Evolutionary conservation across 1,140 invertebrate genomes (phyloP).

Genomic region (Lucilia sericata): DNA sequence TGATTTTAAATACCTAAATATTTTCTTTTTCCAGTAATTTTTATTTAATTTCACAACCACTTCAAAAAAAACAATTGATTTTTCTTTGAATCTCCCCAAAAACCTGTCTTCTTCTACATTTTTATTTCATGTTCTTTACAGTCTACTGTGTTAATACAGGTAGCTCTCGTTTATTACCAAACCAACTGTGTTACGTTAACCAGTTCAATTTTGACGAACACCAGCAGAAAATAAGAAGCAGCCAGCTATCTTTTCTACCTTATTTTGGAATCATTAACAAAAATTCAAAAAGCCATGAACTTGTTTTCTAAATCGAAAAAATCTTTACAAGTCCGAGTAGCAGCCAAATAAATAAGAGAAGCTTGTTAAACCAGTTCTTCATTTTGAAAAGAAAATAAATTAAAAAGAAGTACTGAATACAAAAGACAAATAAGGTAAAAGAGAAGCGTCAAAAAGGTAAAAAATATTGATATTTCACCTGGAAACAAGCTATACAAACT

Average conservation of each 20-base stretch:
- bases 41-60: too few relatives aligned
- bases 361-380: slow-evolving; percentile 36
- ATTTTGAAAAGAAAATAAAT: background rate
- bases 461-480: slow-evolving; percentile 28
- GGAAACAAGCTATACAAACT: slow-evolving; percentile 34
- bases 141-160: slow-evolving; percentile 7
- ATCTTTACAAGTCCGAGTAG: background rate
- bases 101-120: background rate
- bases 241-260: background rate
- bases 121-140: background rate
- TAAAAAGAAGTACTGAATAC: background rate
- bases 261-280: slow-evolving; percentile 4
- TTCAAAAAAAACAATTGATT: too few relatives aligned
- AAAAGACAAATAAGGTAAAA: background rate
- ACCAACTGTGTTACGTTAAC: background rate
- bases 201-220: background rate
- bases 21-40: too few relatives aligned
- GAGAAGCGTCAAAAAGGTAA: background rate
- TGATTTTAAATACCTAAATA: too few relatives aligned
- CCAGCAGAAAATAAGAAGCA: background rate
- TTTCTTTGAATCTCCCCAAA: background rate
- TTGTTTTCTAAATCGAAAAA: slow-evolving; percentile 24
- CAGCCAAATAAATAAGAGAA: slow-evolving; percentile 4
- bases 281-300: slow-evolving; percentile 40
- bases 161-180: slow-evolving; percentile 1